A percentile compares a stretch with the other conserved stretches of the same genome.
phyloP scores from a whole-genome alignment of 35 echinoderm and acorn worm species.

The Patiria miniata region DNA sequence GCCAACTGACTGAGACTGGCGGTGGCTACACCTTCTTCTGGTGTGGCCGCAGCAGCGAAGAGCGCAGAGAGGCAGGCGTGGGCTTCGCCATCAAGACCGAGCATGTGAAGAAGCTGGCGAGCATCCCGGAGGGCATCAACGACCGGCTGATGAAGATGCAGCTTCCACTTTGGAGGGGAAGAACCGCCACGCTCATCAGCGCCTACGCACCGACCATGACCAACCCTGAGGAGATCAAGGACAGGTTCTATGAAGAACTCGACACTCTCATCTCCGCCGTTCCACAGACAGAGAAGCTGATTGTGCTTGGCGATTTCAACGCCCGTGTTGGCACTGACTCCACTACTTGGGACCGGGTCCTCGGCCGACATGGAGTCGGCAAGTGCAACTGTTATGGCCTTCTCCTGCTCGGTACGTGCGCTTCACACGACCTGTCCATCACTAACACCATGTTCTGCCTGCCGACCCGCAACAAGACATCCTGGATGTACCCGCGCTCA shows the following conservation, averaged over 20 bases:
- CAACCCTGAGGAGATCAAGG: slow-evolving; percentile 14
- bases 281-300: slow-evolving; percentile 46
- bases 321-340: slow-evolving; percentile 43
- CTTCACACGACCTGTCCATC: slow-evolving; percentile 23
- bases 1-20: background rate
- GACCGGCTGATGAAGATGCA: slow-evolving; percentile 34
- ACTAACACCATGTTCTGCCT: slow-evolving; percentile 54
- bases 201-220: slow-evolving; percentile 54
- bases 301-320: slow-evolving; percentile 66
- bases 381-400: slow-evolving; percentile 50
- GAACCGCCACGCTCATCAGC: slow-evolving; percentile 37
- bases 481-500: slow-evolving; percentile 57
- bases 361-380: slow-evolving; percentile 42
- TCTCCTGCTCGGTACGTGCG: slow-evolving; percentile 37
- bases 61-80: slow-evolving; percentile 12
- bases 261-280: background rate
- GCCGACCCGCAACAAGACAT: slow-evolving; percentile 18
- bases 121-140: slow-evolving; percentile 12
- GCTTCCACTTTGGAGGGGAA: background rate
- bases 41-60: background rate
- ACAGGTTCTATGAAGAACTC: slow-evolving; percentile 34
- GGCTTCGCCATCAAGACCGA: background rate
- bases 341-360: background rate
- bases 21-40: slow-evolving; percentile 30
- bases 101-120: background rate